phyloP scores from a whole-genome alignment of 2,797 vertebrate genomes.

The Naso thynnoides region DNA sequence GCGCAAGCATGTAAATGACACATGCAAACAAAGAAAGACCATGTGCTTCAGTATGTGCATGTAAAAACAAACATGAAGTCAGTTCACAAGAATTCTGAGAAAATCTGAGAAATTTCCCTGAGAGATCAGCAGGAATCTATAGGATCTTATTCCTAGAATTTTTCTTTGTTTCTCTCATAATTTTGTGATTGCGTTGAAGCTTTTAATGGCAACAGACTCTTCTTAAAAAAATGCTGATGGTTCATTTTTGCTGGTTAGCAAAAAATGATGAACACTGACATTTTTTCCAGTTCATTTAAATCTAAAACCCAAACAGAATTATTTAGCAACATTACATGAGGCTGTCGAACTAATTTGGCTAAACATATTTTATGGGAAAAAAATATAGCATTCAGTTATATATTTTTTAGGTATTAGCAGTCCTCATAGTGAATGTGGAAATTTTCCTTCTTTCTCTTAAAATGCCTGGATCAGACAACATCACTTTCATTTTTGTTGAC shows the following conservation, averaged over 20 bases:
- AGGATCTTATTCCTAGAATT: not conserved
- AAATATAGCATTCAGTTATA: not conserved
- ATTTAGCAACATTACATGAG: not conserved
- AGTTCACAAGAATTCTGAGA: not conserved
- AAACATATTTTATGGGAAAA: not conserved
- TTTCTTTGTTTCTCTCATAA: not conserved
- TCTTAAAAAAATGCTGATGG: constrained; percentile 1
- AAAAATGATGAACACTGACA: constrained; percentile 6
- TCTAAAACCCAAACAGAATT: not conserved
- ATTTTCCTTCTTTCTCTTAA: not conserved
- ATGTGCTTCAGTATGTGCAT: constrained; percentile 6
- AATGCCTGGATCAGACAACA: not conserved
- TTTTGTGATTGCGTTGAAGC: not conserved
- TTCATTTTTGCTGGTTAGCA: constrained; percentile 20
- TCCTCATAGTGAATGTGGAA: too few relatives aligned
- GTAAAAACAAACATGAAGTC: not conserved
- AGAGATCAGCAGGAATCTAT: not conserved
- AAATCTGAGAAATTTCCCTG: not conserved
- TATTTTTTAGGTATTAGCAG: not conserved
- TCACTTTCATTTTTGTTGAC: not conserved
- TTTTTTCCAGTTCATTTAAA: not conserved
- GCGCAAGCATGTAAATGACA: constrained; percentile 19
- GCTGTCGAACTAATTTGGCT: not conserved
- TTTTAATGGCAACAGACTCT: not conserved
- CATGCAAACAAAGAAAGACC: constrained; percentile 1